phyloP scores from a whole-genome alignment of 1,140 invertebrate species.

The Odontomachus brunneus region DNA sequence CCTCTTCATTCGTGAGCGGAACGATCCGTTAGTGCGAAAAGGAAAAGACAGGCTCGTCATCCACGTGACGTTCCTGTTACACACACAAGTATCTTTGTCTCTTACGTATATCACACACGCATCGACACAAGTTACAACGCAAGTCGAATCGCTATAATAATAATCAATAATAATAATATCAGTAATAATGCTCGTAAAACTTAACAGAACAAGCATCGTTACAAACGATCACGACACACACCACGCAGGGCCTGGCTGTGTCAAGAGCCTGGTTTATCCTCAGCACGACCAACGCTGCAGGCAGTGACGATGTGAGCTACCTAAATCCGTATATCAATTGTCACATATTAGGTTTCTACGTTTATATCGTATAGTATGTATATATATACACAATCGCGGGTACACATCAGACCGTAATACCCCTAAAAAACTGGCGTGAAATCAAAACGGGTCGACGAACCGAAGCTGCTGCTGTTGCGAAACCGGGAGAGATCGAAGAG shows the following conservation, averaged over 20 bases:
- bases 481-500: no score
- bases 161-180: constrained; percentile 55
- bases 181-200: constrained; percentile 75
- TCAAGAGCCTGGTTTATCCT: constrained; percentile 44
- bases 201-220: constrained; percentile 77
- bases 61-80: neutral
- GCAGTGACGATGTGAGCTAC: constrained; percentile 68
- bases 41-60: neutral
- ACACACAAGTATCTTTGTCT: constrained; percentile 8
- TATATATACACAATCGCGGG: neutral
- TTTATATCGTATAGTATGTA: constrained; percentile 27
- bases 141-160: constrained; percentile 61
- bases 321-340: constrained; percentile 72
- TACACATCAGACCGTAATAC: constrained; percentile 55
- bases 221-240: constrained; percentile 64
- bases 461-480: neutral
- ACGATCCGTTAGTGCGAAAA: neutral
- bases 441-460: constrained; percentile 24
- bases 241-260: constrained; percentile 60
- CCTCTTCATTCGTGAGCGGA: no score
- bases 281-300: constrained; percentile 69
- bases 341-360: constrained; percentile 67
- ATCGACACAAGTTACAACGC: constrained; percentile 59
- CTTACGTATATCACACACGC: constrained; percentile 67
- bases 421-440: constrained; percentile 22